Conservation (phyloP, 2,797 vertebrate species). For the Anableps anableps region DNA sequence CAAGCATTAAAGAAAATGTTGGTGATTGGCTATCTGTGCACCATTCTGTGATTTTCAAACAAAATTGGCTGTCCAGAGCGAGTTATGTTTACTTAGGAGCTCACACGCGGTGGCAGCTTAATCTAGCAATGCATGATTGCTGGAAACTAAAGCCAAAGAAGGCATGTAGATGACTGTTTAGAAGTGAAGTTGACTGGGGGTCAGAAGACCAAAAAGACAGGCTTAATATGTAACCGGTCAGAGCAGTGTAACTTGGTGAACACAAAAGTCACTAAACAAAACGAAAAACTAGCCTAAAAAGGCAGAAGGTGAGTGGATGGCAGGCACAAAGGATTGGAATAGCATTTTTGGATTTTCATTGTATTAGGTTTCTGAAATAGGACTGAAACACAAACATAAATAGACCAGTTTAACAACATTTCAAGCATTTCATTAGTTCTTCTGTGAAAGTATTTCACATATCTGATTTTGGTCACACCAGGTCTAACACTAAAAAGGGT, state of each 20-base stretch:
- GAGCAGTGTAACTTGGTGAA: not conserved
- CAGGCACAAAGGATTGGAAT: not conserved
- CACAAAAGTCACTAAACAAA: not conserved
- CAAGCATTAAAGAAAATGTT: not conserved
- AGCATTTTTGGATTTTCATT: not conserved
- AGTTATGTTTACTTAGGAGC: not conserved
- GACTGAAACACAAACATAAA: not conserved
- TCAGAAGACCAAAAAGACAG: not conserved
- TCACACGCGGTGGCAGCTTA: not conserved
- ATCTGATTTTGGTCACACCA: not conserved
- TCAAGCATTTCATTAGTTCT: not conserved
- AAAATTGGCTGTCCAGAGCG: not conserved
- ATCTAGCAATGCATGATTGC: not conserved
- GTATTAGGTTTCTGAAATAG: not conserved
- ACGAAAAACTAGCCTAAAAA: not conserved
- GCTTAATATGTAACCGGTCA: not conserved
- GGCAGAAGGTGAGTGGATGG: not conserved
- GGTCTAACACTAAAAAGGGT: not conserved
- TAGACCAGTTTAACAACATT: not conserved
- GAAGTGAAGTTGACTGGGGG: not conserved
- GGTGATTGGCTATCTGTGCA: slow-evolving; percentile 1
- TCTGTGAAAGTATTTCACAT: not conserved
- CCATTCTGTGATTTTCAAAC: not conserved
- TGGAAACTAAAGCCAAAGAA: not conserved
- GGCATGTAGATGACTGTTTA: not conserved